phyloP scores from a whole-genome alignment of 2,113 vertebrate genomes.

The Anarrhichthys ocellatus region DNA sequence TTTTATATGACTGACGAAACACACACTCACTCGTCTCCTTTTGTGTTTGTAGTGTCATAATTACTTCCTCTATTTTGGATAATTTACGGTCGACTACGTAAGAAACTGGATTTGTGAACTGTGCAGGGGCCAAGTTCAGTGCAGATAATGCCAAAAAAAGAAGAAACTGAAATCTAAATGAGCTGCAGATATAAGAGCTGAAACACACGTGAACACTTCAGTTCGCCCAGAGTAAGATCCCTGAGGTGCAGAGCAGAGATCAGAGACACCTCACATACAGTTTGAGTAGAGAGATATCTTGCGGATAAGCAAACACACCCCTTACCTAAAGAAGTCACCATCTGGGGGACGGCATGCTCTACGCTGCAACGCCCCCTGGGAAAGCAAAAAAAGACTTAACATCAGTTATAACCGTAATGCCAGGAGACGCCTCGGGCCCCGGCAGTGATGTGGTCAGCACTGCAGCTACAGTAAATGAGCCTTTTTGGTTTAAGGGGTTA shows the following conservation, averaged over 20 bases:
- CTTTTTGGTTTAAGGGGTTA: not conserved
- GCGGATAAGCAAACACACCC: not conserved
- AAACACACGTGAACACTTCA: constrained; percentile 27
- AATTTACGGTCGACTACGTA: not conserved
- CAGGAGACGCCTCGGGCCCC: constrained; percentile 37
- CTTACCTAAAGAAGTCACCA: constrained; percentile 70
- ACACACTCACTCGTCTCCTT: not conserved
- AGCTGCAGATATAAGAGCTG: constrained; percentile 1
- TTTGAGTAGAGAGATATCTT: not conserved
- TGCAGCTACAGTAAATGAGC: constrained; percentile 22
- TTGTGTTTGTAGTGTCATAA: not conserved
- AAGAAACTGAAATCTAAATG: constrained; percentile 8
- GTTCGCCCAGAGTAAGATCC: constrained; percentile 31
- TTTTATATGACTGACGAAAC: constrained; percentile 19
- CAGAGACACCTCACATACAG: constrained; percentile 20
- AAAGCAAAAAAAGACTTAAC: constrained; percentile 33
- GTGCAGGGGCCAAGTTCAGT: constrained; percentile 9
- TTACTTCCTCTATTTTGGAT: constrained; percentile 24
- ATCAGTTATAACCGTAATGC: constrained; percentile 34
- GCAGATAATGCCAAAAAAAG: not conserved
- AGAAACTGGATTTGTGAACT: not conserved
- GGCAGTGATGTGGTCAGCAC: constrained; percentile 35
- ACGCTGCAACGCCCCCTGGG: constrained; percentile 63
- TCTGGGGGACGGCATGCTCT: constrained; percentile 55
- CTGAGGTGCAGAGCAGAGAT: constrained; percentile 25